Conservation (phyloP, 2,888 invertebrate genomes). For the Drosophila infuscata region DNA sequence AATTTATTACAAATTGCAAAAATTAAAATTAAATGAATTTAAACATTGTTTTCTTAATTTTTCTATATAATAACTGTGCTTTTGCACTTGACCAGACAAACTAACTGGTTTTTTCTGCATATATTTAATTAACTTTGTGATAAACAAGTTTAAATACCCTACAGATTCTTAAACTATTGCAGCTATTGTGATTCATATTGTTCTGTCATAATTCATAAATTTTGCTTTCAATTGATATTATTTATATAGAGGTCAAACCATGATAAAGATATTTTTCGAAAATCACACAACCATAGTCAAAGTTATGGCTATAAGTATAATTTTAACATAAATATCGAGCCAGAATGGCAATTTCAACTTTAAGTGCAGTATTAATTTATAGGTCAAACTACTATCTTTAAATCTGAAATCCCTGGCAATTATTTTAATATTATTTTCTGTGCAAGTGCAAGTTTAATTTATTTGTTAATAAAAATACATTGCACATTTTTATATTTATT, state of each 20-base stretch:
- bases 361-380: not conserved
- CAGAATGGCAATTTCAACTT: not conserved
- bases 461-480: not conserved
- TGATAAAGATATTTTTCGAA: not conserved
- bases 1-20: conserved; percentile 82
- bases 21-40: conserved; percentile 56
- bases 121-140: not conserved
- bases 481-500: not conserved
- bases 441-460: not conserved
- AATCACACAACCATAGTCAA: not conserved
- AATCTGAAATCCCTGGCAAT: not conserved
- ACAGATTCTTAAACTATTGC: not conserved
- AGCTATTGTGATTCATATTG: not conserved
- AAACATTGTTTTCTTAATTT: not conserved
- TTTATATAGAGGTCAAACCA: not conserved
- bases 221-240: not conserved
- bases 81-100: conserved; percentile 9
- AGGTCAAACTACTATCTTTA: rapidly evolving
- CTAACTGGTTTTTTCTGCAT: not conserved
- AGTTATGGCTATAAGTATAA: not conserved
- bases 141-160: not conserved
- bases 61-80: not conserved
- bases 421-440: not conserved
- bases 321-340: not conserved
- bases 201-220: not conserved